These are phyloP conservation scores for Lepidocyrtoides sp. DNA, from an alignment of 2,888 invertebrate species.

Conservation along the genomic window DNA sequence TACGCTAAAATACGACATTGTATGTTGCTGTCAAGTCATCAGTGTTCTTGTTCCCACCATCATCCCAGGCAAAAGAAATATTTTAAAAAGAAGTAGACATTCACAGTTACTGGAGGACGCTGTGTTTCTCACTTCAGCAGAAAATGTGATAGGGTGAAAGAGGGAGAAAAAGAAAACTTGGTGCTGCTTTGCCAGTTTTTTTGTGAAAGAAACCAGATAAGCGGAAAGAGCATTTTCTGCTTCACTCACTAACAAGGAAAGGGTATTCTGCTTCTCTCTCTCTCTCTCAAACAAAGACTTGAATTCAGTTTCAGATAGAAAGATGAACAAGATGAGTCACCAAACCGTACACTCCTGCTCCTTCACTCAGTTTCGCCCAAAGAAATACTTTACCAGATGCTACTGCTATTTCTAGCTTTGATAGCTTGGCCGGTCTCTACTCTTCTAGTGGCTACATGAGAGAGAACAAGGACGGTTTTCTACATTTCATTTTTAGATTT, in stretches of 20 bases:
- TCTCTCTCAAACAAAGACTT: background rate
- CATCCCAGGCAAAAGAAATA: background rate
- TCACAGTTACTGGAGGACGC: background rate
- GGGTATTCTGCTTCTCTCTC: background rate
- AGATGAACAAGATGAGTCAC: background rate
- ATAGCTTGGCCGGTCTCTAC: background rate
- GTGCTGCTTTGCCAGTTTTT: slow-evolving; percentile 3
- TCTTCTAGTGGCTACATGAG: background rate
- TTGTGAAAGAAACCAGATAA: slow-evolving; percentile 64
- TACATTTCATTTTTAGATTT: background rate
- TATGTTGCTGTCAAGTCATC: background rate
- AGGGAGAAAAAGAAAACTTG: background rate
- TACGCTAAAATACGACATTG: background rate
- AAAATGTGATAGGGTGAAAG: background rate
- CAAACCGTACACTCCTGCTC: background rate
- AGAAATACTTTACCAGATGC: background rate
- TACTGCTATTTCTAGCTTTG: background rate
- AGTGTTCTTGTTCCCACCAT: background rate
- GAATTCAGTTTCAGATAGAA: background rate
- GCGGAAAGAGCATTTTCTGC: slow-evolving; percentile 74
- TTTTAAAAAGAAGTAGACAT: background rate
- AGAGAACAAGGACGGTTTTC: too few relatives aligned
- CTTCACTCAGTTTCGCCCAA: background rate
- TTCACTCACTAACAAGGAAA: slow-evolving; percentile 58
- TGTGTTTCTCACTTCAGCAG: too few relatives aligned